Evolutionary conservation across 2,888 invertebrate species (phyloP).

Genomic region (Hirtodrosophila cameraria): DNA sequence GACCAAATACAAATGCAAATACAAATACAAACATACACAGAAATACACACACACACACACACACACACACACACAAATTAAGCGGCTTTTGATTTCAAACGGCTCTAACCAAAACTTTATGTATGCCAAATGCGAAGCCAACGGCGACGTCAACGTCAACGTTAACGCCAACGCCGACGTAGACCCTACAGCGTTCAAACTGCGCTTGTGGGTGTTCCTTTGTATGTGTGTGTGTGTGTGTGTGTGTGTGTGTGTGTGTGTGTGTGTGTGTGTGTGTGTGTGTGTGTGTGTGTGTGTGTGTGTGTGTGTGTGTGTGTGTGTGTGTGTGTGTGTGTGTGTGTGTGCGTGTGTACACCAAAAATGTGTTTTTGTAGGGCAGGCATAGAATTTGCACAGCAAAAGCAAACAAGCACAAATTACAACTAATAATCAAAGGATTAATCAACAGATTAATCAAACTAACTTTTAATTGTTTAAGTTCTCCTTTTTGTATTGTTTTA

Average conservation of each 20-base stretch:
- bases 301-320: slow-evolving; percentile 15
- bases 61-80: slow-evolving; percentile 23
- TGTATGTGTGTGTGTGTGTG: slow-evolving; percentile 15
- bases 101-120: slow-evolving; percentile 39
- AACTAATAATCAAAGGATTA: background rate
- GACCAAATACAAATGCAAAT: slow-evolving; percentile 48
- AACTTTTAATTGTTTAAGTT: background rate
- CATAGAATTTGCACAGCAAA: slow-evolving; percentile 22
- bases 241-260: slow-evolving; percentile 33
- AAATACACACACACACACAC: background rate
- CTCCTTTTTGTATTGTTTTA: slow-evolving; percentile 17
- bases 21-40: background rate
- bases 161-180: slow-evolving; percentile 9
- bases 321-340: slow-evolving; percentile 33
- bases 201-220: background rate
- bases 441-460: background rate
- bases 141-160: slow-evolving; percentile 10
- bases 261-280: slow-evolving; percentile 9
- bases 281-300: background rate
- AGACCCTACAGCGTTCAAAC: slow-evolving; percentile 14
- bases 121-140: slow-evolving; percentile 49
- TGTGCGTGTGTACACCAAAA: slow-evolving; percentile 9
- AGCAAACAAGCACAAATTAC: background rate
- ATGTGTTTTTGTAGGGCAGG: slow-evolving; percentile 49
- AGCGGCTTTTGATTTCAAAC: slow-evolving; percentile 30